Conservation (phyloP, 2,888 invertebrate genomes). For the Ichneumoninae sp. region DNA sequence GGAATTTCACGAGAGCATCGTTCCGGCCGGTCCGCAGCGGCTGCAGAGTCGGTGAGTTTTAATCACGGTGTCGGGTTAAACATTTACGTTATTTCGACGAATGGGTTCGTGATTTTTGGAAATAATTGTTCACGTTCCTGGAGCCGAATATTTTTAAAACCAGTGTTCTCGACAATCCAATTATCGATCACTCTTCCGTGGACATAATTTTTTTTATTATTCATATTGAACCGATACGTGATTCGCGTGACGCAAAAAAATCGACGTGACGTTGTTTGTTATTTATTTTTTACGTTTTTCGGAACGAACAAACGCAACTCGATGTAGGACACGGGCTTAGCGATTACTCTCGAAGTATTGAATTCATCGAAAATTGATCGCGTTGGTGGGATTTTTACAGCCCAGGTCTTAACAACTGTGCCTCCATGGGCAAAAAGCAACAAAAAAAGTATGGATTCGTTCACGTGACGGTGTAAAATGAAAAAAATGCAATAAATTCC, state of each 20-base stretch:
- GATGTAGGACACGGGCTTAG: not conserved
- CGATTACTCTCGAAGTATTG: not conserved
- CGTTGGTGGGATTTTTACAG: not conserved
- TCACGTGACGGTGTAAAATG: not conserved
- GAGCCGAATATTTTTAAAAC: not conserved
- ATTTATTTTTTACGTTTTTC: not conserved
- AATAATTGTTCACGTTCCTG: not conserved
- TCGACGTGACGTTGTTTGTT: not conserved
- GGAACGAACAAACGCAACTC: not conserved
- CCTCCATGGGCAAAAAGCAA: not conserved
- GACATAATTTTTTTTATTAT: not conserved
- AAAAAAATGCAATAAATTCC: not conserved
- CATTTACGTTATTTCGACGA: not conserved
- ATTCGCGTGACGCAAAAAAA: not conserved
- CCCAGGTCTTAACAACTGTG: not conserved
- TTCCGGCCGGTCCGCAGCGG: not conserved
- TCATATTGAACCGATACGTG: not conserved
- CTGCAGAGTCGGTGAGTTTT: not conserved
- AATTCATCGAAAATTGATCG: not conserved
- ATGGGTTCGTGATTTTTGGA: not conserved
- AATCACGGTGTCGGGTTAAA: slow-evolving; percentile 1
- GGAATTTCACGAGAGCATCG: not conserved
- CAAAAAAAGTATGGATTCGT: not conserved
- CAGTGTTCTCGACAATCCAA: not conserved
- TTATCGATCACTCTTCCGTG: not conserved